Percentiles rank a stretch among this genome's conserved stretches.
These are phyloP conservation scores for Drosophila persimilis DNA, from an alignment of 1,140 invertebrate genomes.

Conservation along the genomic window DNA sequence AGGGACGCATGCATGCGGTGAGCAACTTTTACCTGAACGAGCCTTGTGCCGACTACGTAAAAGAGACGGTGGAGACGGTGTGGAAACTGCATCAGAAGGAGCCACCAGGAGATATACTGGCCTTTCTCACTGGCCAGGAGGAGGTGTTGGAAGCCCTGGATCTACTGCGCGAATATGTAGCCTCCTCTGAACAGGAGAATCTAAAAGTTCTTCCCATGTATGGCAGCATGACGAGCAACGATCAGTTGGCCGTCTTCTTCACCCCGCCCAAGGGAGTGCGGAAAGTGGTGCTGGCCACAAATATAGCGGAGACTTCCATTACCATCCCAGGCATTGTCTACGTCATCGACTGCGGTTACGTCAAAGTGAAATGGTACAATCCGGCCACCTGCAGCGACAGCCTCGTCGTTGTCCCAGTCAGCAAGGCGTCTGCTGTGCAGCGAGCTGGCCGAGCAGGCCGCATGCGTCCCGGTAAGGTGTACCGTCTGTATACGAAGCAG, in stretches of 20 bases:
- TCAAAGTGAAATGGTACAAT: conserved; percentile 97
- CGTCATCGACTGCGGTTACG: conserved; percentile 98
- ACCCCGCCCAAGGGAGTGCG: conserved; percentile 88
- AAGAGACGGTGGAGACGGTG: conserved; percentile 92
- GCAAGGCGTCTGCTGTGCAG: conserved; percentile 95
- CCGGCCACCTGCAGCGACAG: conserved; percentile 92
- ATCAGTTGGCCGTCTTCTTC: conserved; percentile 95
- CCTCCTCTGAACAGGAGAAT: conserved; percentile 85
- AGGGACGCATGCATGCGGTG: conserved; percentile 95
- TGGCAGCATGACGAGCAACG: conserved; percentile 91
- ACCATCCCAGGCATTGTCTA: conserved; percentile 93
- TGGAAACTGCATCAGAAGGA: conserved; percentile 95
- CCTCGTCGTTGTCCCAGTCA: conserved; percentile 92
- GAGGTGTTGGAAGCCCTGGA: conserved; percentile 92
- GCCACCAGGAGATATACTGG: conserved; percentile 93
- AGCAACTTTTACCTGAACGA: conserved; percentile 93
- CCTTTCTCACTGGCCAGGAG: conserved; percentile 97
- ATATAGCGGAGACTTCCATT: conserved; percentile 98
- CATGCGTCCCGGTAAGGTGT: conserved; percentile 92
- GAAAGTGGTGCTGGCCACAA: conserved; percentile 98
- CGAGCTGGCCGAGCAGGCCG: conserved; percentile 96
- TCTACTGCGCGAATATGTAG: conserved; percentile 87
- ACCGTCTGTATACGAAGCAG: conserved; percentile 90
- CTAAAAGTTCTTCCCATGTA: conserved; percentile 96
- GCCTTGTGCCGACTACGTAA: conserved; percentile 95